Percentiles rank a stretch among this genome's conserved stretches.
phyloP scores from a whole-genome alignment of 2,113 vertebrate species.

The Microcebus murinus region DNA sequence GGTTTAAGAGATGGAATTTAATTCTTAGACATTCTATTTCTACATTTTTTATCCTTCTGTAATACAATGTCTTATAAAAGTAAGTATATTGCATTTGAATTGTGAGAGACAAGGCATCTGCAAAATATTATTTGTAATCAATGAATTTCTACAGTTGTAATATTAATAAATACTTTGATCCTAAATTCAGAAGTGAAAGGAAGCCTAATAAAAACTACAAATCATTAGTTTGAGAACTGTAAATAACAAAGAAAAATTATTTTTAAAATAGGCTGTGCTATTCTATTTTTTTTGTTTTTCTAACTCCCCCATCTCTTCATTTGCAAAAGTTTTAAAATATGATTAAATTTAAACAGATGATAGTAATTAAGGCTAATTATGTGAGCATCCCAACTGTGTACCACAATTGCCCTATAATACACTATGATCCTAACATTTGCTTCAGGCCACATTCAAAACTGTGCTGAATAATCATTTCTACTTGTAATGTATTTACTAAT shows the following conservation, averaged over 20 bases:
- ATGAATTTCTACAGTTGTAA: not conserved
- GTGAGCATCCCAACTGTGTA: not conserved
- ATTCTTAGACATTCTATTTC: not conserved
- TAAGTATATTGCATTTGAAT: not conserved
- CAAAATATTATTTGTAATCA: not conserved
- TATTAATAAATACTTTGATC: not conserved
- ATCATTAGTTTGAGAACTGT: not conserved
- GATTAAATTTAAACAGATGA: not conserved
- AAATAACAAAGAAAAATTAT: not conserved
- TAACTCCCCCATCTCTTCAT: not conserved
- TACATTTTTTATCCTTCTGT: not conserved
- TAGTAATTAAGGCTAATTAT: constrained; percentile 50
- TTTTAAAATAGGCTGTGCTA: not conserved
- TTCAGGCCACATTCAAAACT: constrained; percentile 56
- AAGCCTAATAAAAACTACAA: not conserved
- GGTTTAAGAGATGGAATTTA: not conserved
- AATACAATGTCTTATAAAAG: not conserved
- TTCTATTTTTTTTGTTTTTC: constrained; percentile 21
- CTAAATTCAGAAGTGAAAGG: not conserved
- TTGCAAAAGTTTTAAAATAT: not conserved
- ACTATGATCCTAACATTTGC: constrained; percentile 56
- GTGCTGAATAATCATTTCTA: constrained; percentile 68
- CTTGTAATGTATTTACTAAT: constrained; percentile 65
- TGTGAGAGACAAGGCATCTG: not conserved
- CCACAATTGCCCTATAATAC: constrained; percentile 46